Base-by-base conservation (phyloP, 2,113 vertebrate species). In the Pollachius pollachius region DNA sequence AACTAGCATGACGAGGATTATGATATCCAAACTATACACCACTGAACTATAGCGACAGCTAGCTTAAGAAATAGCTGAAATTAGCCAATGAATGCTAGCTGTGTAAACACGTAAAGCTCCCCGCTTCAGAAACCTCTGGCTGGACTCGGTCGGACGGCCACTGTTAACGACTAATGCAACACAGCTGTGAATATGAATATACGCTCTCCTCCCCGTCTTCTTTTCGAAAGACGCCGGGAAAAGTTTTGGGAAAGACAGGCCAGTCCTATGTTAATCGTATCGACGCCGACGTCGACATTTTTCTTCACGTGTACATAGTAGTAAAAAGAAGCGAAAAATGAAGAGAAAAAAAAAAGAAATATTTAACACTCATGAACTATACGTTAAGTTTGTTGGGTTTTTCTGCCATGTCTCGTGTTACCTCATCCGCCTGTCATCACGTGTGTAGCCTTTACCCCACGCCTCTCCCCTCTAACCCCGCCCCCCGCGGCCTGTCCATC, bases 371-470 rank as follows among this genome's bases (percentile, higher is more conserved):
- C 76, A 62, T 13, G 41, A 9, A 48, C 41, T 9, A 60, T 60
- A 16, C 68, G 16, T 52, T 82, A 1, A 52, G 8, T 69, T 79
- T 74, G 71, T 76, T 81, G 78, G 54, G 62, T 81, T 88, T 62
- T 56, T 71, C 64, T 74, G 73, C 69, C 70, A 78, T 84, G 89
- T 90, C 89, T 82, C 91, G 81, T 92, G 91, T 96, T 95, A 94
- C 94, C 95, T 96, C 94, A 92, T 93, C 65, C 65, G 71, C 86
- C 74, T 90, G 89, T 89, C 85, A n/a, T 85, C 87, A 30, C 30
- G 5, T 30, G 30, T 30, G 30, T 30, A 30, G 30, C 41, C 41
- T 2, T 48, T 48, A 48, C 41, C 41, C 12, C 41, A 68, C 83
- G 75, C 7, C 52, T 52, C 7, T 23, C 16, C 4, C 61, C 52